Evolutionary conservation across 2,797 vertebrate genomes (phyloP).

Genomic region (Gobionotothen gibberifrons): DNA sequence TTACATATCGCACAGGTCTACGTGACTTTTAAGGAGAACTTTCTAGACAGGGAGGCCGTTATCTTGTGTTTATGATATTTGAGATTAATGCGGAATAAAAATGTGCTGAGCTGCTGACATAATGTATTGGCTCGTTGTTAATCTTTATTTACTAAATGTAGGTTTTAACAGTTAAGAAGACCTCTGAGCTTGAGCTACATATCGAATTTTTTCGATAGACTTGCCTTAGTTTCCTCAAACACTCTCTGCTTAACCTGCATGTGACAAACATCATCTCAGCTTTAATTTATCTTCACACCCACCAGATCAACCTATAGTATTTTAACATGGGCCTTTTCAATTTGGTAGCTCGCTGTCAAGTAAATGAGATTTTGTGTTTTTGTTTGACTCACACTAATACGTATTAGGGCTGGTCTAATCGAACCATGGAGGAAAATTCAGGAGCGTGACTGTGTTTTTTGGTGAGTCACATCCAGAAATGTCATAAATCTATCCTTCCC

Average conservation of each 20-base stretch:
- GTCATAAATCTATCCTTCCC: background rate
- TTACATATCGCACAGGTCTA: background rate
- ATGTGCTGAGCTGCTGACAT: background rate
- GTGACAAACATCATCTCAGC: slow-evolving; percentile 1
- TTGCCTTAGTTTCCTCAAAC: slow-evolving; percentile 28
- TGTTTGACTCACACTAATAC: background rate
- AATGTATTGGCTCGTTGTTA: background rate
- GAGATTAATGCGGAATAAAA: background rate
- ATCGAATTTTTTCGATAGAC: background rate
- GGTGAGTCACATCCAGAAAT: background rate
- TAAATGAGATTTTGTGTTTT: background rate
- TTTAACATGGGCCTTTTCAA: background rate
- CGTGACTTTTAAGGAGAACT: background rate
- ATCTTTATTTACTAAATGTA: background rate
- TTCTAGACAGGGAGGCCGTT: background rate
- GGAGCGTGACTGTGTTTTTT: slow-evolving; percentile 2
- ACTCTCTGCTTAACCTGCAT: slow-evolving; percentile 3
- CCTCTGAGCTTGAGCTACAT: background rate
- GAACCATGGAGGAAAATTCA: background rate
- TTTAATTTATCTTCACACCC: background rate
- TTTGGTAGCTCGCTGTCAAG: slow-evolving; percentile 22
- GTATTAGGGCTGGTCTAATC: background rate
- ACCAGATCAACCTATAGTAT: background rate
- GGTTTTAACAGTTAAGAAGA: background rate
- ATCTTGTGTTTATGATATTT: background rate